A percentile compares a stretch with the other conserved stretches of the same genome.
Evolutionary conservation across 2,113 vertebrate genomes (phyloP).

Genomic region (Lophotis ruficrista): DNA sequence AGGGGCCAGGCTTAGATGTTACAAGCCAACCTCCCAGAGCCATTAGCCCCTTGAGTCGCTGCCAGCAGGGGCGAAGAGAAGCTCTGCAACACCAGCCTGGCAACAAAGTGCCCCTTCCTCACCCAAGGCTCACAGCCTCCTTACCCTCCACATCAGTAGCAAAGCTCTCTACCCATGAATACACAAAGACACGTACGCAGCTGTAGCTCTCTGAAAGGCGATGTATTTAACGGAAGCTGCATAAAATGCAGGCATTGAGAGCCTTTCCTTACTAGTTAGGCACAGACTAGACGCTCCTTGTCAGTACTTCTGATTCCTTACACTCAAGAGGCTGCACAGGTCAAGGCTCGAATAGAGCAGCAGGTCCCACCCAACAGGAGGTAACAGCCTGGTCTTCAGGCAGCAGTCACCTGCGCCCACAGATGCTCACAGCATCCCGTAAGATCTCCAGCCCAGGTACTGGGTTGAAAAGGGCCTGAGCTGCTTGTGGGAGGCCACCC

Average conservation of each 20-base stretch:
- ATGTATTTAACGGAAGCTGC: not conserved
- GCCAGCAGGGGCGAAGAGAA: not conserved
- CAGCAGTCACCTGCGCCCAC: not conserved
- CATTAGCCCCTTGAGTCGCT: fast-evolving
- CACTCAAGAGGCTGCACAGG: not conserved
- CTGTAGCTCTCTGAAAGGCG: not conserved
- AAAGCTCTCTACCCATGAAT: not conserved
- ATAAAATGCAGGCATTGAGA: not conserved
- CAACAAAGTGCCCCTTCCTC: not conserved
- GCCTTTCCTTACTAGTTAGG: not conserved
- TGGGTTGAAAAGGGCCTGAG: not conserved
- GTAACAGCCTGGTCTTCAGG: not conserved
- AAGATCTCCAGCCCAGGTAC: not conserved
- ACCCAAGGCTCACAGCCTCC: not conserved
- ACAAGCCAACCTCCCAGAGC: not conserved
- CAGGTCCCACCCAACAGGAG: not conserved
- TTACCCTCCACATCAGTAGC: not conserved
- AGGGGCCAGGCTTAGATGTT: not conserved
- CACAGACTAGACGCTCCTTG: not conserved
- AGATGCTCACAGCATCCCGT: fast-evolving
- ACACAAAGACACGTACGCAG: not conserved
- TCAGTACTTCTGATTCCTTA: not conserved
- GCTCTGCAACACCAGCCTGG: not conserved
- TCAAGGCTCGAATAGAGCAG: not conserved
- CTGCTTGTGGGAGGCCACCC: not conserved